phyloP scores from a whole-genome alignment of 92 coral and sea anemone species.

The Epizoanthus scotinus region DNA sequence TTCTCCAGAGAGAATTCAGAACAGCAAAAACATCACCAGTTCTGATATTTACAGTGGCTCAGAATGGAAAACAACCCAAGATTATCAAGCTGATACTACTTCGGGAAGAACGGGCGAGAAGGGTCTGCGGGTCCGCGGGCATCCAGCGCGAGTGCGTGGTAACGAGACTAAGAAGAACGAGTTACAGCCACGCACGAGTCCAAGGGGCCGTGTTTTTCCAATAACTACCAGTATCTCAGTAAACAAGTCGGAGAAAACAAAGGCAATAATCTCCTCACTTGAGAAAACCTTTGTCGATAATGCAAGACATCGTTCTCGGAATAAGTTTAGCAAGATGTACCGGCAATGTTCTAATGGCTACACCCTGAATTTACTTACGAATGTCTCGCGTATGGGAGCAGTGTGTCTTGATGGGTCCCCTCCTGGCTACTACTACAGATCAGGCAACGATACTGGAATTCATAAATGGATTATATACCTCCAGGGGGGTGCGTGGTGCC shows the following conservation, averaged over 20 bases:
- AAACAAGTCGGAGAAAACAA: neutral
- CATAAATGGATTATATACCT: slow-evolving; percentile 49
- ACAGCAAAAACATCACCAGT: too few relatives aligned
- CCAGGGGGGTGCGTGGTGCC: slow-evolving; percentile 62
- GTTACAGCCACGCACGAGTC: neutral
- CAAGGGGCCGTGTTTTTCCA: too few relatives aligned
- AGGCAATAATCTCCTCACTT: neutral
- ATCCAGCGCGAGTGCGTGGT: too few relatives aligned
- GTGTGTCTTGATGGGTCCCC: slow-evolving; percentile 71
- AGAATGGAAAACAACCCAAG: too few relatives aligned
- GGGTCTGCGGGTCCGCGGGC: too few relatives aligned
- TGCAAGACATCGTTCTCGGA: neutral
- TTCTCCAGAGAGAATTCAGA: too few relatives aligned
- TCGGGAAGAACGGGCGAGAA: too few relatives aligned
- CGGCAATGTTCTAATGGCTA: neutral
- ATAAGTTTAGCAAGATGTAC: neutral
- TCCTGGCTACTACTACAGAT: slow-evolving; percentile 55
- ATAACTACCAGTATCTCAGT: neutral
- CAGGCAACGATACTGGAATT: slow-evolving; percentile 41
- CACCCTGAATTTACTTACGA: slow-evolving; percentile 14
- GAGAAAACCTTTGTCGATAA: neutral
- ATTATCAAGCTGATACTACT: too few relatives aligned
- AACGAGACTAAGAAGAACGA: too few relatives aligned
- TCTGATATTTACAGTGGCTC: too few relatives aligned
- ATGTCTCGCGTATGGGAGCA: slow-evolving; percentile 45